Evolutionary conservation across 2,888 invertebrate species (phyloP).

Genomic region (Cheilosia scutellata): DNA sequence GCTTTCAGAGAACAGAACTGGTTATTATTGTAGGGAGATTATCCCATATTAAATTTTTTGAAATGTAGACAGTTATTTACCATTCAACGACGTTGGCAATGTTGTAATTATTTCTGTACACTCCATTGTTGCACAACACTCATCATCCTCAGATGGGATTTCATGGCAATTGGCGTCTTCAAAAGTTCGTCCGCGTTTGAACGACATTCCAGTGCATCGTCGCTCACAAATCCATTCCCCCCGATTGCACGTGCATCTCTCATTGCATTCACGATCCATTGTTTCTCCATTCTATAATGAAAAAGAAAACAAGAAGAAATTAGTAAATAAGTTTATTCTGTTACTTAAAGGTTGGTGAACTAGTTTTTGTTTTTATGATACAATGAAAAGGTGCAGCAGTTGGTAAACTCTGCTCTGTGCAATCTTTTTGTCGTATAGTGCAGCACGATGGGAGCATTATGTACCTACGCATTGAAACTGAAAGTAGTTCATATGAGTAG

Average conservation of each 20-base stretch:
- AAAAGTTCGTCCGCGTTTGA: conserved; percentile 88
- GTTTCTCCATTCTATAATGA: conserved; percentile 87
- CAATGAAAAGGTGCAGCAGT: too few species aligned
- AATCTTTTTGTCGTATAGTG: too few species aligned
- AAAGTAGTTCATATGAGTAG: too few species aligned
- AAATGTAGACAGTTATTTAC: conserved; percentile 35
- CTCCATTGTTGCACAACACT: conserved; percentile 89
- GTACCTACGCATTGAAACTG: too few species aligned
- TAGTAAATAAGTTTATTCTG: background rate
- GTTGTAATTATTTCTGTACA: conserved; percentile 86
- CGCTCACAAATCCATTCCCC: conserved; percentile 90
- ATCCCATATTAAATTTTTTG: background rate
- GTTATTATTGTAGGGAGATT: background rate
- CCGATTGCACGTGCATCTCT: conserved; percentile 89
- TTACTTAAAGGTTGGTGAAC: too few species aligned
- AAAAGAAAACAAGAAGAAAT: background rate
- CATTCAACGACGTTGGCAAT: conserved; percentile 63
- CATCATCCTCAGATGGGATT: conserved; percentile 88
- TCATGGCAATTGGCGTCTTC: conserved; percentile 90
- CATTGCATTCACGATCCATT: conserved; percentile 90
- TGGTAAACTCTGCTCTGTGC: too few species aligned
- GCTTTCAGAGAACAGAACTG: too few species aligned
- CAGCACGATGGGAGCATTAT: too few species aligned
- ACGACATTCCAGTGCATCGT: conserved; percentile 89
- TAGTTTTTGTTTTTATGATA: too few species aligned